phyloP scores from a whole-genome alignment of 37 sponge, comb jelly and placozoan species.

The Ianthella basta region DNA sequence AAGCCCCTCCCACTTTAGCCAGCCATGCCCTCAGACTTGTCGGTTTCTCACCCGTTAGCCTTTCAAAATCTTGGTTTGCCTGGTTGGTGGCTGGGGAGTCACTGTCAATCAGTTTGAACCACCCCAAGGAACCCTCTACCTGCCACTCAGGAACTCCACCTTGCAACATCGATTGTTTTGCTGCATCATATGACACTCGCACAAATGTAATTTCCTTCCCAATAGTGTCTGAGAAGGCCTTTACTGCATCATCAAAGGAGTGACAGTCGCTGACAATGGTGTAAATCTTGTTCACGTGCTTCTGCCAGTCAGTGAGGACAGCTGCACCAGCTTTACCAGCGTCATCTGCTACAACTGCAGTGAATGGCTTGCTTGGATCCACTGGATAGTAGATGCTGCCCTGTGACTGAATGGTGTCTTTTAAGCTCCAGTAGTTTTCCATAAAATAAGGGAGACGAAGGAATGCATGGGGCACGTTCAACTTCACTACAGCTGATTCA shows the following conservation, averaged over 20 bases:
- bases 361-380: conserved; percentile 46
- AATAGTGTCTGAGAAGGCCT: conserved; percentile 20
- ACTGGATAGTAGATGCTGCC: conserved; percentile 41
- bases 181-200: conserved; percentile 42
- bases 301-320: conserved; percentile 27
- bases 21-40: conserved; percentile 55
- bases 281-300: conserved; percentile 52
- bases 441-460: conserved; percentile 46
- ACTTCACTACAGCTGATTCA: conserved; percentile 13
- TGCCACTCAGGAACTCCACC: conserved; percentile 53
- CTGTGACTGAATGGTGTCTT: conserved; percentile 14
- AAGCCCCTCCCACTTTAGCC: conserved; percentile 22
- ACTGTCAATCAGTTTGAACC: conserved; percentile 49
- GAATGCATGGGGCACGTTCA: conserved; percentile 47
- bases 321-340: conserved; percentile 55
- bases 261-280: conserved; percentile 50
- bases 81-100: conserved; percentile 44
- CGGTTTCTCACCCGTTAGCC: conserved; percentile 47
- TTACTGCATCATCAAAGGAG: conserved; percentile 30
- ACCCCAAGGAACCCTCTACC: conserved; percentile 36
- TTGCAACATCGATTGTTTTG: conserved; percentile 45
- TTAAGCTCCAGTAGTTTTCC: conserved; percentile 29
- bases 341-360: conserved; percentile 42
- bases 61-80: conserved; percentile 18
- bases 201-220: conserved; percentile 44